Evolutionary conservation across 2,113 vertebrate species (phyloP), one percentile per base, ranked within the genome.

Genomic region (Accipiter cooperii): DNA sequence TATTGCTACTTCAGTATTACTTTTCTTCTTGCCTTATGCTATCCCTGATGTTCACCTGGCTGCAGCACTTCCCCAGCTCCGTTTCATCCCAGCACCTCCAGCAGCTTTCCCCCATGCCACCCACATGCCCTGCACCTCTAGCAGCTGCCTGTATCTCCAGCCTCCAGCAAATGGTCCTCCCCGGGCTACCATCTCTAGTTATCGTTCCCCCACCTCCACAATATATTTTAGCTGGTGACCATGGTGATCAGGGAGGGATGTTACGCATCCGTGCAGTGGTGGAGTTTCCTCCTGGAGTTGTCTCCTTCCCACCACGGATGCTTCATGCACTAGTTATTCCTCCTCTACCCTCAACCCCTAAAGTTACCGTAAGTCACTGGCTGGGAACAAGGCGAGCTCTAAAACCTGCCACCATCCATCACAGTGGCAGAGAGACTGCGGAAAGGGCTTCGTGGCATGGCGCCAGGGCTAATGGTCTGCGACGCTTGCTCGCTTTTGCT

Each of bases 391-490:
- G 74, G 58, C 4, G 47, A 84, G 96, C 89, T 93, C 87, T 82
- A 77, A 90, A 74, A 69, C 13, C 65, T 94, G 68, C 90, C 79
- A 79, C 70, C 96, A 97, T 97, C 96, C 93, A 97, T 97, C 96
- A 96, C 3, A 1, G 92, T 74, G 91, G 87, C 93, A 94, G 92
- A 75, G 83, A 68, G 1, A 0, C 65, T 19, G 57, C 12, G 20
- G 81, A 93, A 92, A 86, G 90, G 84, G 63, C 84, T 94, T 49
- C 29, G 24, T 97, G 96, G 94, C 96, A 75, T 8, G 1, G 77
- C 6, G 89, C 95, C 96, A 93, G 89, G 88, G 85, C 90, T 98
- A 97, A 97, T 97, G 96, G 95, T 68, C 95, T 68, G 77, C 96
- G 70, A 95, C 82, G 13, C 29, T 2, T 1, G 7, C 61, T 91